Base-by-base conservation (phyloP, 1,140 invertebrate genomes). In the Plodia interpunctella region DNA sequence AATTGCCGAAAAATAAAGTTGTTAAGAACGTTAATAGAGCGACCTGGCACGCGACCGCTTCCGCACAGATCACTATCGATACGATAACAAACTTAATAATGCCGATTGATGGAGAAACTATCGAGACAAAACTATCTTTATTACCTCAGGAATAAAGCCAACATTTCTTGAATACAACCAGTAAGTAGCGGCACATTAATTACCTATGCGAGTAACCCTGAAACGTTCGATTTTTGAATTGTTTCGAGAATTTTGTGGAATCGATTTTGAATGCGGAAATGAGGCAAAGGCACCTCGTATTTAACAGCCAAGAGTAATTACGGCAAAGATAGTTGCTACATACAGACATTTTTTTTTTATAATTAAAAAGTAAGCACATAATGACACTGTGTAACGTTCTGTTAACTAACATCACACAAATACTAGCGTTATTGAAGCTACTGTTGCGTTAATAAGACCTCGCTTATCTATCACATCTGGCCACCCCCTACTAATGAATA, bases 401-500 rank as follows among this genome's bases (percentile, higher is more conserved):
- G 32, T 35, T 35, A 35, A 35, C 32, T 35, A 35, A 25, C 21
- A 25, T 32, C 38, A 44, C n/a, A 44, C 38, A 44, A 35, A 44
- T 44, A 44, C 13, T 44, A 15, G 10, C 38, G 30, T 32, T 32
- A 32, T 32, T 32, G 4, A 2, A 17, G 0, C 38, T 17, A 17
- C 62, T 59, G 65, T 55, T 60, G 76, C 67, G 71, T 68, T 79
- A 78, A 78, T 76, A 78, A 76, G 68, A 63, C 66, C 58, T 59
- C 57, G 59, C 76, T 83, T 83, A 83, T 83, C 80, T 70, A 55
- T 64, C 62, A 51, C 68, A 83, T 85, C 82, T 79, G 66, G 60
- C 72, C 74, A 75, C 76, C 80, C 60, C 75, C 70, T 62, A 53
- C 74, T 81, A 84, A 87, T 87, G 83, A 84, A 87, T 87, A 87